Evolutionary conservation across 2,888 invertebrate genomes (phyloP), one percentile per base, ranked within the genome.

Genomic region (Agapostemon virescens): DNA sequence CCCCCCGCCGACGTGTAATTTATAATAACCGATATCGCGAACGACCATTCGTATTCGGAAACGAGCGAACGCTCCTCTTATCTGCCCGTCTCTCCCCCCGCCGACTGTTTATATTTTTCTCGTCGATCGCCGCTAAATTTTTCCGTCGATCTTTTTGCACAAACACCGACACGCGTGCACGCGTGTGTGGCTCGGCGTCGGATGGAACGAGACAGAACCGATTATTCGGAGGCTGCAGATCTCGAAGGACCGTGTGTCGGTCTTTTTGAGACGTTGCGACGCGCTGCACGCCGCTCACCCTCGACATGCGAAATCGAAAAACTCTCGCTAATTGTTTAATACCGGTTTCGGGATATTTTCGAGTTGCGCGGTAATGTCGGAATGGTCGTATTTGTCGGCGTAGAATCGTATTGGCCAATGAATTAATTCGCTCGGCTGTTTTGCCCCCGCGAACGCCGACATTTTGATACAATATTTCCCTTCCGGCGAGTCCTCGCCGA

Each of bases 21-120:
- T 87, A 87, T 87, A 88, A 86, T 87, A 86, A 88, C 87, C 87
- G 87, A 87, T 88, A 88, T 85, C 87, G 85, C 81, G 85, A 81
- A 86, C 80, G 84, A 82, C 84, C 87, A 73, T 88, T 88, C 84
- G 88, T 85, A 87, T 87, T 88, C 85, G 86, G 72, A 86, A 87
- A 87, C 86, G 87, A 86, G 85, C 79, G 82, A 81, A 58, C 83
- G 69, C 69, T 84, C 86, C 55, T 80, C 84, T 81, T 86, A 70
- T 77, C 74, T 66, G 7, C 33, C 40, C 52, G n/a, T 38, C 1
- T 15, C 40, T 13, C 20, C 36, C 20, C 49, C 9, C 33, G 13
- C 11, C 42, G n/a, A 30, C 38, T 40, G 13, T 63, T 30, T n/a
- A n/a, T 63, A 36, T 63, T 63, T 63, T 36, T 69, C 69, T 17